Evolutionary conservation across 2,797 vertebrate species (phyloP), one percentile per base, ranked within the genome.

Genomic region (Spinus pinus): DNA sequence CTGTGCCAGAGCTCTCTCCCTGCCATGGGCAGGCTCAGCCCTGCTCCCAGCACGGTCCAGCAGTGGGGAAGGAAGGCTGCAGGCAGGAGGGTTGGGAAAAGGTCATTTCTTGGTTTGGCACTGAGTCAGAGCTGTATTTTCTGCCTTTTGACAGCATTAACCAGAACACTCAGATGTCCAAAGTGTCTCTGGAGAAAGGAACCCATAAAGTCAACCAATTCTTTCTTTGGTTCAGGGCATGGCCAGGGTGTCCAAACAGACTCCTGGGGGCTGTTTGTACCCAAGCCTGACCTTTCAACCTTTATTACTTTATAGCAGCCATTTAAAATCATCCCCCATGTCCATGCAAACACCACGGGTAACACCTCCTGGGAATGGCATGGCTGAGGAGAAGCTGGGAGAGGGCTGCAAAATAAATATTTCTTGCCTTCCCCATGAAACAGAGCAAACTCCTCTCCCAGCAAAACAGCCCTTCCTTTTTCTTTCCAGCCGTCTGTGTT

Each of bases 21-120:
- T 75, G 33, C 47, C 37, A 1, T 0, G 2, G 58, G 42, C 50
- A 64, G 50, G 54, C 47, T 93, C 78, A 88, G 73, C 51, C 42
- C 50, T 0, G 0, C n/a, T 88, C 37, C 60, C 4, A 2, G 47
- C 6, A 1, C 1, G 4, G 67, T 23, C 42, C 41, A 12, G 6
- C 1, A 0, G 42, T 4, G 31, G 33, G 37, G 37, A 90, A 64
- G 77, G 69, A 20, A 64, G 51, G 60, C 80, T 92, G 56, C 39
- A 62, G 75, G 88, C 75, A 73, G n/a, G 27, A 13, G 2, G 28
- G n/a, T 10, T 27, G 24, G 30, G 0, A 49, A 81, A 89, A 84
- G 33, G 80, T 81, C 21, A 67, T 64, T 71, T 78, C 33, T 81
- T 37, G 41, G 6, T 4, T 1, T 33, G 47, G 31, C 47, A 23